Percentiles rank a stretch among this genome's conserved stretches.
Evolutionary conservation across 2,113 vertebrate genomes (phyloP).

Genomic region (Oenanthe oenanthe): DNA sequence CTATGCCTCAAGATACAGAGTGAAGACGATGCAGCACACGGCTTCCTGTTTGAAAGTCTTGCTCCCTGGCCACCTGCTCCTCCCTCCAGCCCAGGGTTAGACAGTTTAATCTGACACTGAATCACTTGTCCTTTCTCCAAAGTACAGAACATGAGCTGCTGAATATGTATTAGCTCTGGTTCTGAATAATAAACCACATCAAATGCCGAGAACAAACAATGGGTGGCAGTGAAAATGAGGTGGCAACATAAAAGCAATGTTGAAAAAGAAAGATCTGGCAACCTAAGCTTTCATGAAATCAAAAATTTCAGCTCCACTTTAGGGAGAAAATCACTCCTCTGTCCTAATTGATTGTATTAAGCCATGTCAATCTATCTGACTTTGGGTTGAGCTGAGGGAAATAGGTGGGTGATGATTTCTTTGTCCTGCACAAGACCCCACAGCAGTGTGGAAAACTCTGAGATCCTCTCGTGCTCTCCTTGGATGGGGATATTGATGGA

Average conservation of each 20-base stretch:
- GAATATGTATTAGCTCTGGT: constrained; percentile 57
- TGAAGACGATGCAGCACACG: neutral
- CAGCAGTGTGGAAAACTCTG: fast-evolving
- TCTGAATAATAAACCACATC: constrained; percentile 62
- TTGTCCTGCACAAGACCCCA: neutral
- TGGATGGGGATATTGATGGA: too few species aligned
- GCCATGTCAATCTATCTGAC: neutral
- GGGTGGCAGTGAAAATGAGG: constrained; percentile 51
- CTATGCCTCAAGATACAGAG: neutral
- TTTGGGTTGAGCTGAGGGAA: neutral
- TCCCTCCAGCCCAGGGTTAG: constrained; percentile 6
- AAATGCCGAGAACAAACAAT: constrained; percentile 52
- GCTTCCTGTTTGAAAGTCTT: constrained; percentile 45
- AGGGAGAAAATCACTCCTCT: neutral
- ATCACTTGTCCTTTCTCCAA: constrained; percentile 50
- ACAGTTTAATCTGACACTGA: neutral
- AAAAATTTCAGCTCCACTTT: neutral
- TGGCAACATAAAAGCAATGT: constrained; percentile 59
- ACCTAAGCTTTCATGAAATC: neutral
- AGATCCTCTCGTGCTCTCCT: neutral
- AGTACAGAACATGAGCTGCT: constrained; percentile 20
- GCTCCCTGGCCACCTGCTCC: constrained; percentile 44
- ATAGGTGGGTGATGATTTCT: neutral
- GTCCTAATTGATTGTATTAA: neutral
- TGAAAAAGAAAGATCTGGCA: constrained; percentile 31